Evolutionary conservation across 2,113 vertebrate genomes (phyloP).

Genomic region (Nerophis lumbriciformis): DNA sequence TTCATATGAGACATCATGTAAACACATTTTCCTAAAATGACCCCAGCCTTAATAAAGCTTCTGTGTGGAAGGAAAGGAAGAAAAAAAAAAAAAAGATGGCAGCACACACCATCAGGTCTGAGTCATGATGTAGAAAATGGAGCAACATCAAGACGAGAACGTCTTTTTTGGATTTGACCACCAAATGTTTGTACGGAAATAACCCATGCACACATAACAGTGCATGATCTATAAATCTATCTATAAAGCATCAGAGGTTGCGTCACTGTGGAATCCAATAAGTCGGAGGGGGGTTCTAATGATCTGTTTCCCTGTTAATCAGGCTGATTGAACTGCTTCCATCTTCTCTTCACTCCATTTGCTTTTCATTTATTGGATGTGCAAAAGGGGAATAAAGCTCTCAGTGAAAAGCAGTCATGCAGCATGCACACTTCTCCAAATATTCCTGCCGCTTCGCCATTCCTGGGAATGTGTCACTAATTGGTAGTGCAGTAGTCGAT

Average conservation of each 20-base stretch:
- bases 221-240: not conserved
- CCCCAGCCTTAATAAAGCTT: slow-evolving; percentile 22
- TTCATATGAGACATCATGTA: slow-evolving; percentile 31
- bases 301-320: slow-evolving; percentile 54
- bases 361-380: slow-evolving; percentile 51
- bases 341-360: slow-evolving; percentile 49
- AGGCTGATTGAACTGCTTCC: slow-evolving; percentile 50
- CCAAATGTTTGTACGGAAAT: slow-evolving; percentile 1
- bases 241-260: slow-evolving; percentile 11
- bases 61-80: slow-evolving; percentile 13
- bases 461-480: slow-evolving; percentile 46
- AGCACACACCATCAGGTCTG: slow-evolving; percentile 27
- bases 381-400: slow-evolving; percentile 51
- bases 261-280: slow-evolving; percentile 26
- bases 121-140: slow-evolving; percentile 32
- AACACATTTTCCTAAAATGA: slow-evolving; percentile 27
- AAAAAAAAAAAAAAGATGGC: slow-evolving; percentile 16
- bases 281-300: slow-evolving; percentile 37
- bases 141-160: slow-evolving; percentile 19
- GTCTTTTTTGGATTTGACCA: slow-evolving; percentile 28
- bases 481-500: slow-evolving; percentile 44
- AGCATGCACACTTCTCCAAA: slow-evolving; percentile 22
- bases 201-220: not conserved
- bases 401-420: slow-evolving; percentile 37
- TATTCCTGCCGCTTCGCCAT: slow-evolving; percentile 26